These are phyloP conservation scores for Etheostoma spectabile DNA, from an alignment of 2,113 vertebrate species.

Conservation along the genomic window DNA sequence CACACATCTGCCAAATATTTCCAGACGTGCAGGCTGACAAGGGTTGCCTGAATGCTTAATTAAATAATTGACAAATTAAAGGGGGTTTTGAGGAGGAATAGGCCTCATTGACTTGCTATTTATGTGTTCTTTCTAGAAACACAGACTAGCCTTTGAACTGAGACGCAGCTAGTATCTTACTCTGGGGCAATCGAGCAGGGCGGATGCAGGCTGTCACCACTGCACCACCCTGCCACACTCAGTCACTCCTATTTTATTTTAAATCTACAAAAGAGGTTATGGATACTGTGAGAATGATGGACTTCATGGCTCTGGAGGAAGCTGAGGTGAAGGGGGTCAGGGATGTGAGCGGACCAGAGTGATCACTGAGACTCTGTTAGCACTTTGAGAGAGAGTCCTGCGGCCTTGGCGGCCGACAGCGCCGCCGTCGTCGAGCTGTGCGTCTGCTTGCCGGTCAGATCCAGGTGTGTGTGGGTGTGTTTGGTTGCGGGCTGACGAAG, in stretches of 20 bases:
- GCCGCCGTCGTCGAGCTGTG: slow-evolving; percentile 62
- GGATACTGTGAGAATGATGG: background rate
- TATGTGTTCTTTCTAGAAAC: background rate
- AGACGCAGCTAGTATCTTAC: background rate
- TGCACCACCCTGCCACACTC: background rate
- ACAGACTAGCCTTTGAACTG: slow-evolving; percentile 8
- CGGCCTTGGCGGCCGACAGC: slow-evolving; percentile 75
- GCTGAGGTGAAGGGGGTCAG: slow-evolving; percentile 4
- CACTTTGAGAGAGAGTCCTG: slow-evolving; percentile 80
- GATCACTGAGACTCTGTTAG: slow-evolving; percentile 77
- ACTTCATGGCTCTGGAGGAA: slow-evolving; percentile 15
- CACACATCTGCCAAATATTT: background rate
- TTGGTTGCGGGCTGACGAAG: slow-evolving; percentile 49
- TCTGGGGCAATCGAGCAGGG: background rate
- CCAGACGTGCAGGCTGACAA: background rate
- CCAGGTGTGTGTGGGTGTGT: slow-evolving; percentile 75
- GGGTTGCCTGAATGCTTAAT: background rate
- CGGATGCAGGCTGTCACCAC: background rate
- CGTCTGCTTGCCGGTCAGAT: slow-evolving; percentile 65
- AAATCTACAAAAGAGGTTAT: background rate
- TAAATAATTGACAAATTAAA: background rate
- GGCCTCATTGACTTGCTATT: background rate
- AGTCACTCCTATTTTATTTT: background rate
- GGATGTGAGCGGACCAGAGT: background rate
- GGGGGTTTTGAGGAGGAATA: background rate